phyloP scores from a whole-genome alignment of 30 jellyfish, hydroid and myxozoan genomes.

The Turritopsis dohrnii region DNA sequence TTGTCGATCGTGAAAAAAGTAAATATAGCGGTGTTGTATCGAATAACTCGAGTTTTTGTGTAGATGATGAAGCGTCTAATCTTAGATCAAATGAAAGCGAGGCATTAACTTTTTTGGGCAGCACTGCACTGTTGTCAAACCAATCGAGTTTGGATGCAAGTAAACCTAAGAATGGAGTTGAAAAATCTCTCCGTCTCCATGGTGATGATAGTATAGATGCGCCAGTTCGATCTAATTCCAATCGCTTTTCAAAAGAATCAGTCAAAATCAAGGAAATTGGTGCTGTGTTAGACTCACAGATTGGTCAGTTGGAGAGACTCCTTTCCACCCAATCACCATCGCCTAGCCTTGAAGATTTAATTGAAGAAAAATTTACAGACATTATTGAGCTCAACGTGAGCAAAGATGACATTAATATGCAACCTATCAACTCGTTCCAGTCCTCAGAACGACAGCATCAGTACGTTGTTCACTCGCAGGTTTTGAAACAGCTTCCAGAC shows the following conservation, averaged over 20 bases:
- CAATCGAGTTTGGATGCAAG: neutral
- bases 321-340: conserved; percentile 23
- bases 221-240: neutral
- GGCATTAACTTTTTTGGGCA: neutral
- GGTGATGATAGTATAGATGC: neutral
- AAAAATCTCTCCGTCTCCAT: neutral
- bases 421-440: neutral
- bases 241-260: neutral
- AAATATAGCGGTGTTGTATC: conserved; percentile 32
- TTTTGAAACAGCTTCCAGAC: neutral
- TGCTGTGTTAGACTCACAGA: conserved; percentile 19
- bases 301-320: conserved; percentile 14
- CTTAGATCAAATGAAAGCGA: neutral
- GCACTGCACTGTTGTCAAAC: neutral
- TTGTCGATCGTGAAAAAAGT: conserved; percentile 21
- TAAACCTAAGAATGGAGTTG: neutral
- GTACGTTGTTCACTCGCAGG: neutral
- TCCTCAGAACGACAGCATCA: too few species aligned
- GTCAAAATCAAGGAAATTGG: conserved; percentile 19
- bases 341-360: conserved; percentile 9
- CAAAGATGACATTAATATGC: neutral
- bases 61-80: conserved; percentile 8
- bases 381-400: neutral
- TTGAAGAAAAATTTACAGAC: neutral
- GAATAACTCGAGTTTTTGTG: neutral